Base-by-base conservation (phyloP, 2,113 vertebrate genomes). In the Mustelus asterias region DNA sequence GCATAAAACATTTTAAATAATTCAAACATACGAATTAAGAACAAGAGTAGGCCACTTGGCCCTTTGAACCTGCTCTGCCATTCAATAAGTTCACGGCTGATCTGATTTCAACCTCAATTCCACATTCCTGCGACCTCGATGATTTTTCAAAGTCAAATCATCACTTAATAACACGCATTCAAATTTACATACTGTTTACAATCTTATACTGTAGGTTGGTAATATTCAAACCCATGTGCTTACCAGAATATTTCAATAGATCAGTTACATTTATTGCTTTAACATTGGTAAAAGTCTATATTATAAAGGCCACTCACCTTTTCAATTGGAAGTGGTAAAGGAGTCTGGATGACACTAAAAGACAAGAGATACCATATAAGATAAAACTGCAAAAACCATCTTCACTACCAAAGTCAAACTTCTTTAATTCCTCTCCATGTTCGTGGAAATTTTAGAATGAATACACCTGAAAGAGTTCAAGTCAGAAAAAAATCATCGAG, bases 261-360 rank as follows among this genome's bases (percentile, higher is more conserved):
- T 72, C 24, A 76, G 22, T 26, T 33, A 48, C 10, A 72, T 63
- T 16, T n/a, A 67, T 94, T 94, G 63, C 33, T 60, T 92, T 94
- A 29, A 89, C 9, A 58, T 88, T 9, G 37, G 16, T 8, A 95
- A 33, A 60, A n/a, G 16, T 14, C 44, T 20, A 89, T 65, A 93
- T 54, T 72, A 76, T 33, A 76, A 95, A 63, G n/a, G 67, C 1
- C 85, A 96, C 97, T 99, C 98, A 99, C 99, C 99, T 99, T 99
- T 97, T 99, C 99, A 98, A 99, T 98, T 97, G 99, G 99, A 98
- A 99, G 98, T 97, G 99, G 98, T 97, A 99, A 98, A 96, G 99
- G 98, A 97, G 98, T 97, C 97, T 99, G 99, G 98, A 99, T 99
- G 97, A 99, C 98, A 97, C 99, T 99, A 97, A 95, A 97, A 96